phyloP scores from a whole-genome alignment of 2,113 vertebrate species.

The Ramphastos sulfuratus region DNA sequence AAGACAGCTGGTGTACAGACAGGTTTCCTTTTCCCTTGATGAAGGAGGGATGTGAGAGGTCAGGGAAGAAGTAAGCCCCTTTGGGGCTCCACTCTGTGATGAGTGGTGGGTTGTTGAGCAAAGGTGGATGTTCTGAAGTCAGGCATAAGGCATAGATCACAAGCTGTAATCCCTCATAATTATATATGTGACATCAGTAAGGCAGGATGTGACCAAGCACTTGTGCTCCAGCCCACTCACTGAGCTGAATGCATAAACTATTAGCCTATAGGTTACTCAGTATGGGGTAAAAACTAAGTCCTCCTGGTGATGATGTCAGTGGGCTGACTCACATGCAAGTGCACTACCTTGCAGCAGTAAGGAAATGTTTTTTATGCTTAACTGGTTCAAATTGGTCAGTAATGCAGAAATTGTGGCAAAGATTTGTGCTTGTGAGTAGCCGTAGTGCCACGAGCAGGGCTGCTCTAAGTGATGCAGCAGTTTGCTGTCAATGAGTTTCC shows the following conservation, averaged over 20 bases:
- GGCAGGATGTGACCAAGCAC: neutral
- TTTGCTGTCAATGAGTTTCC: neutral
- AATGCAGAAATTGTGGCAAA: neutral
- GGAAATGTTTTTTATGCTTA: neutral
- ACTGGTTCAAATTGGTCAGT: neutral
- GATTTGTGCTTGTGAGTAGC: neutral
- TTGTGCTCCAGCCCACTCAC: rapidly evolving
- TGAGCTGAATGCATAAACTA: neutral
- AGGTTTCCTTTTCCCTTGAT: neutral
- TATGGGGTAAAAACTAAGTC: neutral
- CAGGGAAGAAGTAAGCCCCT: rapidly evolving
- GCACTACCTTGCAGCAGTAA: neutral
- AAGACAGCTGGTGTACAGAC: neutral
- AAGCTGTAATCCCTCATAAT: neutral
- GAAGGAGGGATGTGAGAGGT: neutral
- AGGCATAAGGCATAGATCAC: neutral
- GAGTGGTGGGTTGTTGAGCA: neutral
- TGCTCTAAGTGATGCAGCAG: neutral
- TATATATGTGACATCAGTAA: neutral
- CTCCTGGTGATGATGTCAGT: neutral
- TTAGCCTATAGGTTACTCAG: neutral
- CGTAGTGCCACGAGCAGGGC: neutral
- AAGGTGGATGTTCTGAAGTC: neutral
- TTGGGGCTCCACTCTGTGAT: rapidly evolving
- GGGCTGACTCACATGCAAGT: neutral